Evolutionary conservation across 2,888 invertebrate genomes (phyloP).

Genomic region (Zaprionus bogoriensis): DNA sequence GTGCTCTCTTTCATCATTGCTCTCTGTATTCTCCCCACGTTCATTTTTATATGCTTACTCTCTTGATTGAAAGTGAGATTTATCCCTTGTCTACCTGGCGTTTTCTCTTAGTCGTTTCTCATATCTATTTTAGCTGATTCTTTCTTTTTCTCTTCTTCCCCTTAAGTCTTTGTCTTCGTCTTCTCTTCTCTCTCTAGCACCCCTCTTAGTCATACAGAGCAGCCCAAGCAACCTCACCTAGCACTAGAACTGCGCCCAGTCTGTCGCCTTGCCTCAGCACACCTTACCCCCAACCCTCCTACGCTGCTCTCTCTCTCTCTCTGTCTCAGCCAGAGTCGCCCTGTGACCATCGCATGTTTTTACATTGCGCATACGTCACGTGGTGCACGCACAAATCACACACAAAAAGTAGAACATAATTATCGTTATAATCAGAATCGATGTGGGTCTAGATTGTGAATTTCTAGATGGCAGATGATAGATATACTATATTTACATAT

Average conservation of each 20-base stretch:
- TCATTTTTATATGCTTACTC: too few species aligned
- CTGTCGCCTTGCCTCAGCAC: neutral
- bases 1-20: too few species aligned
- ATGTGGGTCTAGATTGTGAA: neutral
- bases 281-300: neutral
- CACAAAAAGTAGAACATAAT: slow-evolving; percentile 24
- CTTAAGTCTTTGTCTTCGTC: neutral
- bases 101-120: too few species aligned
- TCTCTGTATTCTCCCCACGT: too few species aligned
- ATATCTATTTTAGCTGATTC: too few species aligned
- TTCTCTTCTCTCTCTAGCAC: neutral
- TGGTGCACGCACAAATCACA: slow-evolving; percentile 36
- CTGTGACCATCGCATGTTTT: neutral
- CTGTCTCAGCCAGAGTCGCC: neutral
- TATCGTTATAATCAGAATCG: slow-evolving; percentile 42
- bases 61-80: too few species aligned
- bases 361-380: slow-evolving; percentile 58
- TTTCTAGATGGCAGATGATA: neutral
- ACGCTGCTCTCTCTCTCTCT: neutral
- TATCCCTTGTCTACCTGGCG: too few species aligned
- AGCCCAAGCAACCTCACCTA: too few species aligned
- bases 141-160: neutral
- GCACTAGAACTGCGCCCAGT: neutral
- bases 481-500: neutral
- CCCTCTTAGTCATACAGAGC: too few species aligned